phyloP scores from a whole-genome alignment of 2,797 vertebrate species.

The Urocyon cinereoargenteus region DNA sequence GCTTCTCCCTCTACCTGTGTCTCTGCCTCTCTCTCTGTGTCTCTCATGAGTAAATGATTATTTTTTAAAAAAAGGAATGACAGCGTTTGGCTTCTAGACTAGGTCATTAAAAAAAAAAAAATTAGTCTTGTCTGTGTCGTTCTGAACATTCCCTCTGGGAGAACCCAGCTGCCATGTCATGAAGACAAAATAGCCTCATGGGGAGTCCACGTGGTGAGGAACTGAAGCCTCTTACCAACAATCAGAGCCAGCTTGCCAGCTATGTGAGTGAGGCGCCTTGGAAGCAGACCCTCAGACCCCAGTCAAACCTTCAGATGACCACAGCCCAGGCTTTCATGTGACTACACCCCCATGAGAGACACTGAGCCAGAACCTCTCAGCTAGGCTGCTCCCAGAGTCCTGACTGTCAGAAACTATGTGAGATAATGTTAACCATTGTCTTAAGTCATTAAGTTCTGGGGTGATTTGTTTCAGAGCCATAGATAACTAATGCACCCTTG shows the following conservation, averaged over 20 bases:
- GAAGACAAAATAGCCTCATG: neutral
- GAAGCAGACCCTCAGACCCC: neutral
- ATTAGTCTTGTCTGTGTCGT: neutral
- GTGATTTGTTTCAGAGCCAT: neutral
- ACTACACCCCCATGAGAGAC: neutral
- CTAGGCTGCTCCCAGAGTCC: neutral
- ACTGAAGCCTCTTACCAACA: neutral
- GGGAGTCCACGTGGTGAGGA: neutral
- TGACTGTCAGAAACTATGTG: neutral
- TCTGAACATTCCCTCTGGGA: neutral
- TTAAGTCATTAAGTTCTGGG: neutral
- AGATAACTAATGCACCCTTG: neutral
- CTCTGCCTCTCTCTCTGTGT: too few relatives aligned
- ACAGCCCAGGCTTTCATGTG: neutral
- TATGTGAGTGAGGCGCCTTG: neutral
- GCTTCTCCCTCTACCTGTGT: too few relatives aligned
- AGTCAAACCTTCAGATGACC: neutral
- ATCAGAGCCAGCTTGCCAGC: neutral
- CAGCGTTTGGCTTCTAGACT: too few relatives aligned
- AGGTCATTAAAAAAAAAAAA: too few relatives aligned
- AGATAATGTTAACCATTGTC: neutral
- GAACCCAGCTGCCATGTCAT: neutral
- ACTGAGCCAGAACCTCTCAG: neutral
- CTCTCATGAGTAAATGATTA: too few relatives aligned
- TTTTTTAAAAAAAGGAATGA: too few relatives aligned